A percentile compares a stretch with the other conserved stretches of the same genome.
phyloP scores from a whole-genome alignment of 2,797 vertebrate genomes.

The Thamnophis elegans region DNA sequence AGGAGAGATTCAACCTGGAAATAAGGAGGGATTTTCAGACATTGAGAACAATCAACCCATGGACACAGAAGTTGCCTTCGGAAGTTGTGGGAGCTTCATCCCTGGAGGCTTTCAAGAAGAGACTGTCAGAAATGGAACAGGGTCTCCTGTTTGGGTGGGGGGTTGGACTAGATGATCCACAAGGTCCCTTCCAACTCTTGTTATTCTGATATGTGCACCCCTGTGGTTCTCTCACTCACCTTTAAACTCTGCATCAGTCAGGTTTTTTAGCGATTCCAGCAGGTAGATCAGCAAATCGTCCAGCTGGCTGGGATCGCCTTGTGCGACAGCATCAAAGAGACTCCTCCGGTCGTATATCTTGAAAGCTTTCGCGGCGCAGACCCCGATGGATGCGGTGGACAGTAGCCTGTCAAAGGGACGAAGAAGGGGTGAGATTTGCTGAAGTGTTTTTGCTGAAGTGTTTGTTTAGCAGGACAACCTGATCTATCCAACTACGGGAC shows the following conservation, averaged over 20 bases:
- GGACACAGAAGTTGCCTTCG: no score
- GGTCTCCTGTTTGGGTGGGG: no score
- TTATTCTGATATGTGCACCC: background rate
- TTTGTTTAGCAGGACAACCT: no score
- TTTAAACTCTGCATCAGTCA: slow-evolving; percentile 78
- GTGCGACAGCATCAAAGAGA: slow-evolving; percentile 77
- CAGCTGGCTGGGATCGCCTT: slow-evolving; percentile 72
- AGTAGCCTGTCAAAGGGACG: slow-evolving; percentile 55
- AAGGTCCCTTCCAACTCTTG: no score
- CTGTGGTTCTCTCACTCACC: slow-evolving; percentile 50
- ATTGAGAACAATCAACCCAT: no score
- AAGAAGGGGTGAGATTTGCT: background rate
- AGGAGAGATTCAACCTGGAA: no score
- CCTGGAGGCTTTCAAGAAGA: no score
- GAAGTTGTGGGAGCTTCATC: no score
- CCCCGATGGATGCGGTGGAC: slow-evolving; percentile 56
- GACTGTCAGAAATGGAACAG: no score
- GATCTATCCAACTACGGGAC: no score
- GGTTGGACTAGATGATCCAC: no score
- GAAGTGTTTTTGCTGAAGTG: background rate
- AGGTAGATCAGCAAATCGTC: slow-evolving; percentile 74
- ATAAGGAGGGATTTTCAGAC: no score
- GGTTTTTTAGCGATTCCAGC: slow-evolving; percentile 70
- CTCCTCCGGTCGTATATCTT: slow-evolving; percentile 74
- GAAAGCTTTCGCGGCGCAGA: slow-evolving; percentile 62